Conservation (phyloP, 2,888 invertebrate genomes). For the Eucera pruinosa region DNA sequence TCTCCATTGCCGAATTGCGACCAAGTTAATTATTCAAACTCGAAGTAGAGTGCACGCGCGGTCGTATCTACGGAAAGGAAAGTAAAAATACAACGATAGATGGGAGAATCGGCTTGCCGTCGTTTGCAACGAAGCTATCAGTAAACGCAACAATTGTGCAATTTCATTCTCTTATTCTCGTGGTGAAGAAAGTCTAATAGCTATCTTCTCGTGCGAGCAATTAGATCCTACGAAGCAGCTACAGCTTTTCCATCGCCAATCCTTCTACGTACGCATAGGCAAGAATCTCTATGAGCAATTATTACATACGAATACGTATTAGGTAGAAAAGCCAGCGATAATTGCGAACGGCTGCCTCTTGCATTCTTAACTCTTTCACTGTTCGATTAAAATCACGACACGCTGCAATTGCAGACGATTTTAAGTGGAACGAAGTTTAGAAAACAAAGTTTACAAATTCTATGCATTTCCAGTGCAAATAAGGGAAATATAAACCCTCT, state of each 20-base stretch:
- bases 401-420: no score
- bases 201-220: not conserved
- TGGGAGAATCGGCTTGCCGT: constrained; percentile 51
- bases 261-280: constrained; percentile 28
- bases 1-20: not conserved
- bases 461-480: no score
- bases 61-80: constrained; percentile 39
- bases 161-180: not conserved
- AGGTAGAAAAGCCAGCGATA: constrained; percentile 15
- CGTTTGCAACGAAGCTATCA: constrained; percentile 24
- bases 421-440: no score
- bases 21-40: not conserved
- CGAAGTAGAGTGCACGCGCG: constrained; percentile 38
- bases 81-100: constrained; percentile 30
- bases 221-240: constrained; percentile 5
- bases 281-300: constrained; percentile 16
- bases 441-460: no score
- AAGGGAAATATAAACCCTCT: no score
- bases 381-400: no score
- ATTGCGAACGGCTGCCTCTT: not conserved
- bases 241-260: not conserved
- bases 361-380: no score
- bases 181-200: not conserved
- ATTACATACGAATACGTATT: constrained; percentile 26
- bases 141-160: not conserved